Evolutionary conservation across 2,113 vertebrate species (phyloP).

Genomic region (Chaetura pelagica): DNA sequence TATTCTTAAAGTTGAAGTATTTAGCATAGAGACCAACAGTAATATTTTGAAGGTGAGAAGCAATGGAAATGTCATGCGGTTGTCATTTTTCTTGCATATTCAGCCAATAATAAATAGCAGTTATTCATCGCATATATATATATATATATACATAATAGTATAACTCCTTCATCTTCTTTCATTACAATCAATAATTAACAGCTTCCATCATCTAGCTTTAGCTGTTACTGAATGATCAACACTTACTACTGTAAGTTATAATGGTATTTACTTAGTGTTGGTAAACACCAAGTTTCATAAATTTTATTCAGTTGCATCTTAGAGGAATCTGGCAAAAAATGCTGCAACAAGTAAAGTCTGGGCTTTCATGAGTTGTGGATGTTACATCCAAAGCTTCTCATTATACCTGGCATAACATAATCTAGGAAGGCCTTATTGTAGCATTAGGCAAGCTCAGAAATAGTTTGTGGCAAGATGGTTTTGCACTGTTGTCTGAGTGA

Average conservation of each 20-base stretch:
- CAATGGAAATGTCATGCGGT: background rate
- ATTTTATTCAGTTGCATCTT: background rate
- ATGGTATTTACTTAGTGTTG: constrained; percentile 1
- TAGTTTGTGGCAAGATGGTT: background rate
- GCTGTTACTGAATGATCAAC: background rate
- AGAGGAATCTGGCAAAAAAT: constrained; percentile 14
- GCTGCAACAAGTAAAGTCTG: constrained; percentile 19
- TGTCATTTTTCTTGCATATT: background rate
- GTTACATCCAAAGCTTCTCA: background rate
- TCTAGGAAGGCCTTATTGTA: background rate
- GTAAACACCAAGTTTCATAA: constrained; percentile 17
- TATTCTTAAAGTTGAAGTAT: constrained; percentile 21
- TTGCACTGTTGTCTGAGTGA: background rate
- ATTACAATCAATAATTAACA: background rate
- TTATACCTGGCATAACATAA: background rate
- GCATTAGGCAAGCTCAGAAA: constrained; percentile 16
- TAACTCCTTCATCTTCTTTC: background rate
- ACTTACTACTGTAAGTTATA: background rate
- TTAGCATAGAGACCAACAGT: background rate
- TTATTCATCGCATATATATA: background rate
- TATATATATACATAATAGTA: background rate
- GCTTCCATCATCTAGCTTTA: background rate
- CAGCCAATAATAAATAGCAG: background rate
- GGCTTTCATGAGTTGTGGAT: background rate
- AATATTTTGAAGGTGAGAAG: constrained; percentile 18